These are phyloP conservation scores for Campaea margaritaria DNA, from an alignment of 2,888 invertebrate genomes.

Conservation along the genomic window DNA sequence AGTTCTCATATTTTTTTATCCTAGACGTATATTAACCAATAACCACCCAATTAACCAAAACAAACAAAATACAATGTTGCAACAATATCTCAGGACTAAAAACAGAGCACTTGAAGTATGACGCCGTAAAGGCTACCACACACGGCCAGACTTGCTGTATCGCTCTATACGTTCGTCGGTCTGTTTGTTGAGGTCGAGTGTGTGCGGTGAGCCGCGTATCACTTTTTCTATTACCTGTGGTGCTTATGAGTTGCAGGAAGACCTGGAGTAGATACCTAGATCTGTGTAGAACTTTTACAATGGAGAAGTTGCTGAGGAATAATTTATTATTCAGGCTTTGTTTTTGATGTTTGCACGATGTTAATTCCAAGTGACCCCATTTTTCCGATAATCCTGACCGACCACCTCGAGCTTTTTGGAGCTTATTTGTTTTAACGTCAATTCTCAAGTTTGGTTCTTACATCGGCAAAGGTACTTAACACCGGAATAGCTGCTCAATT, in stretches of 20 bases:
- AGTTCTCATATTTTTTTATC: too few species aligned
- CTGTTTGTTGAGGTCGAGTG: constrained; percentile 33
- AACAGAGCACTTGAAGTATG: constrained; percentile 33
- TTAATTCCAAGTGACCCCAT: too few species aligned
- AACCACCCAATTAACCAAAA: not conserved
- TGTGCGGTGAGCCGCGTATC: constrained; percentile 77
- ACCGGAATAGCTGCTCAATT: too few species aligned
- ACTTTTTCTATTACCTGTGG: constrained; percentile 79
- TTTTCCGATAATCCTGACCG: too few species aligned
- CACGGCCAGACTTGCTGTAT: constrained; percentile 34
- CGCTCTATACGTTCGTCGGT: constrained; percentile 49
- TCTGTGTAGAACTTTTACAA: not conserved
- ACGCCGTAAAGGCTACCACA: constrained; percentile 48
- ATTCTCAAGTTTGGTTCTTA: too few species aligned
- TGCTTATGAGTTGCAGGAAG: constrained; percentile 48
- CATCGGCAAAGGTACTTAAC: too few species aligned
- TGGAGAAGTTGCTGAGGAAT: not conserved
- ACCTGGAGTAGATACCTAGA: constrained; percentile 21
- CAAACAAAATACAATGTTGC: constrained; percentile 21
- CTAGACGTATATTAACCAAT: too few species aligned
- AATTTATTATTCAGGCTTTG: not conserved
- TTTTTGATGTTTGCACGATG: too few species aligned
- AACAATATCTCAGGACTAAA: constrained; percentile 20
- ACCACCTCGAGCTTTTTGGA: too few species aligned
- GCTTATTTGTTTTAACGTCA: too few species aligned